A percentile compares a stretch with the other conserved stretches of the same genome.
phyloP scores from a whole-genome alignment of 2,113 vertebrate genomes.

The Desmodus rotundus region DNA sequence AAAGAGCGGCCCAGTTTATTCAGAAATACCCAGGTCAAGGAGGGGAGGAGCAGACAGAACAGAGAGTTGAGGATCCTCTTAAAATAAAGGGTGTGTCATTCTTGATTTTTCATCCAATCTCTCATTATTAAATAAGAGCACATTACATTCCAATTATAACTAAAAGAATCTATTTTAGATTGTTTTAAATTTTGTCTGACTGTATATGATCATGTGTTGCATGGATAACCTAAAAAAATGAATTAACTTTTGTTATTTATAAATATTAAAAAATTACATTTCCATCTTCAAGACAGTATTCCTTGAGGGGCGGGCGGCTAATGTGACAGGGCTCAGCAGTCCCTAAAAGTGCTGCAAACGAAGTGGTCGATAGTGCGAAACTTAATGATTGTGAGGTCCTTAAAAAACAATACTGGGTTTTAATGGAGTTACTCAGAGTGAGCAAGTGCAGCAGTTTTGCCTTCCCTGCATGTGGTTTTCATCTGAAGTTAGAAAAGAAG shows the following conservation, averaged over 20 bases:
- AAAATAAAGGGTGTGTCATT: neutral
- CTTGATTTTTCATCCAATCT: neutral
- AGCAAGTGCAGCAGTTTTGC: slow-evolving; percentile 43
- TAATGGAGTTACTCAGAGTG: slow-evolving; percentile 58
- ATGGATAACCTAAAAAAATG: slow-evolving; percentile 32
- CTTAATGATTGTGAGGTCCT: slow-evolving; percentile 60
- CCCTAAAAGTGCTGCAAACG: slow-evolving; percentile 50
- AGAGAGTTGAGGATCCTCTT: neutral
- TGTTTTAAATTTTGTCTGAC: slow-evolving; percentile 38
- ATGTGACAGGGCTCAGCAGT: slow-evolving; percentile 41
- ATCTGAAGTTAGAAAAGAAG: slow-evolving; percentile 43
- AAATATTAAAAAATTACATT: slow-evolving; percentile 47
- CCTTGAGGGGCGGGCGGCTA: no score
- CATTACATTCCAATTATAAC: slow-evolving; percentile 3
- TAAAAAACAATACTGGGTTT: slow-evolving; percentile 67
- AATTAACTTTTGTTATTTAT: slow-evolving; percentile 49
- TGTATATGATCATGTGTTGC: slow-evolving; percentile 15
- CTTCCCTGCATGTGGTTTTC: slow-evolving; percentile 52
- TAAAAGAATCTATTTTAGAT: slow-evolving; percentile 30
- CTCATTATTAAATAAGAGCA: slow-evolving; percentile 47
- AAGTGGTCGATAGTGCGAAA: slow-evolving; percentile 53
- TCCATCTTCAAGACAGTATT: slow-evolving; percentile 35
- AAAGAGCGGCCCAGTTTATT: neutral
- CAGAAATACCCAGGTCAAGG: neutral
- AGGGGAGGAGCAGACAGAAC: neutral